Percentiles rank a stretch among this genome's conserved stretches.
Conservation (phyloP, 2,888 invertebrate genomes). For the Balanococcus diminutus region DNA sequence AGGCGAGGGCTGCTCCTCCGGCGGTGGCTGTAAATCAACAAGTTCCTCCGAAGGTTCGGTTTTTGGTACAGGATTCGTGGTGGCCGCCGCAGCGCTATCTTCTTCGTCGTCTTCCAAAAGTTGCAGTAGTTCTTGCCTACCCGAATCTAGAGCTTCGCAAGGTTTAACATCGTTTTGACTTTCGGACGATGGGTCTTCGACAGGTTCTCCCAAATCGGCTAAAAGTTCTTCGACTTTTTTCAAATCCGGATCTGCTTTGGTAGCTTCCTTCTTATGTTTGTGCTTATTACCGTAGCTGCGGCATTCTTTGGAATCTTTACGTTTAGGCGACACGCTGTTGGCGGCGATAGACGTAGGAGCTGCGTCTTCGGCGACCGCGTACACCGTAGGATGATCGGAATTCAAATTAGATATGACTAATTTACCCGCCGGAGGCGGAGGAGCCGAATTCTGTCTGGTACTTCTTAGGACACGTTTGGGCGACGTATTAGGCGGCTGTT, state of each 20-base stretch:
- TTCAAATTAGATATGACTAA: conserved; percentile 51
- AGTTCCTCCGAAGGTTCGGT: not conserved
- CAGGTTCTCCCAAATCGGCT: not conserved
- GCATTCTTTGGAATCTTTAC: conserved; percentile 45
- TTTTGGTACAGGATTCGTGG: too few species aligned
- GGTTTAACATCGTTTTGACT: not conserved
- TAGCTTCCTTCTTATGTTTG: conserved; percentile 18
- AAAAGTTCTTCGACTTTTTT: conserved; percentile 49
- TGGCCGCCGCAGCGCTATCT: not conserved
- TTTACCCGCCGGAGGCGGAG: conserved; percentile 38
- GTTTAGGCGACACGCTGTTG: not conserved
- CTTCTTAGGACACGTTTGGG: conserved; percentile 47
- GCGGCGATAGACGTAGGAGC: not conserved
- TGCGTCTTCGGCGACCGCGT: not conserved
- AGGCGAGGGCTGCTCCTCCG: not conserved
- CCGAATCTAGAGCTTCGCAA: conserved; percentile 38
- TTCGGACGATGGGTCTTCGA: not conserved
- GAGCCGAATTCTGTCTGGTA: not conserved
- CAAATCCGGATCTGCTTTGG: conserved; percentile 19
- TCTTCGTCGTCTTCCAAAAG: conserved; percentile 57
- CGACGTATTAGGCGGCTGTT: conserved; percentile 20
- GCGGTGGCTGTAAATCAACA: not conserved
- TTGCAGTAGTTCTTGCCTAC: conserved; percentile 55
- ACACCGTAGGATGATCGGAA: conserved; percentile 51
- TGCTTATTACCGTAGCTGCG: conserved; percentile 45